Evolutionary conservation across 1,140 invertebrate genomes (phyloP).

Genomic region (Aphelenchoides besseyi): DNA sequence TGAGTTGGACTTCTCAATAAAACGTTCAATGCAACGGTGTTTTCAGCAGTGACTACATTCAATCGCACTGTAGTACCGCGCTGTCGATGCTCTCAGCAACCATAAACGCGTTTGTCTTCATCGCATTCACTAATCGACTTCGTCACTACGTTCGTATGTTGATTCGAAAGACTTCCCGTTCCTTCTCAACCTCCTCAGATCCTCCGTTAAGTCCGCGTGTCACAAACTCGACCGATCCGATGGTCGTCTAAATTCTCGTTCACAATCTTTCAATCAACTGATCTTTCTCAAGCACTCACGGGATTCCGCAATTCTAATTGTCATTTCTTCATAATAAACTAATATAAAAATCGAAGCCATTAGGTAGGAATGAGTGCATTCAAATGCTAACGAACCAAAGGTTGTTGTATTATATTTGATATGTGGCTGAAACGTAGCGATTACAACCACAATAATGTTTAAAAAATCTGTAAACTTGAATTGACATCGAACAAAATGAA

Average conservation of each 20-base stretch:
- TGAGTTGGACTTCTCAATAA: conserved; percentile 27
- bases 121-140: conserved; percentile 60
- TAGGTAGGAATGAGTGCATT: too few species aligned
- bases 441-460: too few species aligned
- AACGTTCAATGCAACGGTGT: not conserved
- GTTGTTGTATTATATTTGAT: too few species aligned
- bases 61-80: conserved; percentile 55
- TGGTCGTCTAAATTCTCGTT: conserved; percentile 63
- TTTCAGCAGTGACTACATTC: conserved; percentile 59
- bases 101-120: conserved; percentile 62
- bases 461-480: too few species aligned
- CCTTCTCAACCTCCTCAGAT: conserved; percentile 54
- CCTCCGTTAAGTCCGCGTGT: conserved; percentile 54
- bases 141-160: conserved; percentile 54
- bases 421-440: too few species aligned
- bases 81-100: conserved; percentile 59
- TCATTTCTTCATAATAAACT: too few species aligned
- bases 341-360: too few species aligned
- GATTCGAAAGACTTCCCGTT: conserved; percentile 58
- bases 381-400: too few species aligned
- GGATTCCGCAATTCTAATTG: too few species aligned
- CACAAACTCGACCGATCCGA: conserved; percentile 44
- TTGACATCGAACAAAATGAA: too few species aligned
- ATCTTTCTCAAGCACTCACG: too few species aligned
- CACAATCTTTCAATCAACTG: conserved; percentile 64